Conservation (phyloP, 2,113 vertebrate genomes). For the Stercorarius parasiticus region DNA sequence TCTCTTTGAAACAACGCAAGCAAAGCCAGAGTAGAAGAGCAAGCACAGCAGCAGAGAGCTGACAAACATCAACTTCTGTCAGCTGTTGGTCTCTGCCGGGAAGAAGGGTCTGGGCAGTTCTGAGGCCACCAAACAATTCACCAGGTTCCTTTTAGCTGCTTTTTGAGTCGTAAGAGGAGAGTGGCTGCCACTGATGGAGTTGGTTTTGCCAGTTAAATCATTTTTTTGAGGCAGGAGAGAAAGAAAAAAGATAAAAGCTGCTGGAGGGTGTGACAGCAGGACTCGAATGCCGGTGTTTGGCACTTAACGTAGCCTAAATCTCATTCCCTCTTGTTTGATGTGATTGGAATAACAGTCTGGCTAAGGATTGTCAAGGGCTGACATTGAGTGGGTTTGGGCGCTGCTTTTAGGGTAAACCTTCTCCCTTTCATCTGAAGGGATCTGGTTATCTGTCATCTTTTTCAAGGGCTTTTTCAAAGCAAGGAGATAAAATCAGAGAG, state of each 20-base stretch:
- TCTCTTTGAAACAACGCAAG: not conserved
- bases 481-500: not conserved
- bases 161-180: not conserved
- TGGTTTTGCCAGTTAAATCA: not conserved
- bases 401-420: slow-evolving; percentile 15
- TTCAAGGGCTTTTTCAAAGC: slow-evolving; percentile 33
- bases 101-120: not conserved
- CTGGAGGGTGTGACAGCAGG: not conserved
- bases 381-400: not conserved
- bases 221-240: not conserved
- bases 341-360: not conserved
- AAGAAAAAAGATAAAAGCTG: not conserved
- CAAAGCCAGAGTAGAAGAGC: not conserved
- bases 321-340: slow-evolving; percentile 23
- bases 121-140: not conserved
- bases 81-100: not conserved
- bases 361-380: slow-evolving; percentile 10
- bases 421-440: slow-evolving; percentile 28
- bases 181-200: not conserved
- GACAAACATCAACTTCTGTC: not conserved
- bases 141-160: not conserved
- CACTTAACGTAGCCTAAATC: not conserved
- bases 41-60: not conserved
- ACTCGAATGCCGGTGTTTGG: not conserved
- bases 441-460: slow-evolving; percentile 40